A percentile compares a stretch with the other conserved stretches of the same genome.
Conservation (phyloP, 1,140 invertebrate species). For the Diorhabda elongata region DNA sequence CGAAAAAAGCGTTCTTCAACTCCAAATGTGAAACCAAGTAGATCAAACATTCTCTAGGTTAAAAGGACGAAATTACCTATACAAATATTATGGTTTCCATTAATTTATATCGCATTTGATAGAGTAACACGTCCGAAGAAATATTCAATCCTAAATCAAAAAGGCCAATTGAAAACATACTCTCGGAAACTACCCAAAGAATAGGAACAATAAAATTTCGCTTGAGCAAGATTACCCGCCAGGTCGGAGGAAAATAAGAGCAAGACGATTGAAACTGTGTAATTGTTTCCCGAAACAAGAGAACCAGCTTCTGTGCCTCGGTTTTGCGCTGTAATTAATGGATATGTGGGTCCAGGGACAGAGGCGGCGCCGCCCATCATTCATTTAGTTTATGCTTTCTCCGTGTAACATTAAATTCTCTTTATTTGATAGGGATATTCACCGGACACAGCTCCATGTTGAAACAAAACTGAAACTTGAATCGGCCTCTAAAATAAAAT, state of each 20-base stretch:
- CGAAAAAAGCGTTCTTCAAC: too few species aligned
- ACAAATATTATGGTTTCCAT: background rate
- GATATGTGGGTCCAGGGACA: conserved; percentile 1
- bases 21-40: too few species aligned
- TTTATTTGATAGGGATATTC: too few species aligned
- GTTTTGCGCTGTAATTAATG: conserved; percentile 1
- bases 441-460: too few species aligned
- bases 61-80: too few species aligned
- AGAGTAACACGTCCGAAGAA: background rate
- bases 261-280: conserved; percentile 1
- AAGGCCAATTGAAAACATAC: background rate
- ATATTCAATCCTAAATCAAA: background rate
- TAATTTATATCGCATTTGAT: background rate
- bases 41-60: too few species aligned
- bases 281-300: conserved; percentile 2
- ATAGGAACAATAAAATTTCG: background rate
- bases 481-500: too few species aligned
- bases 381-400: background rate
- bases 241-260: background rate
- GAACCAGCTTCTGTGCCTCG: background rate
- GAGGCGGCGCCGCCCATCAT: background rate
- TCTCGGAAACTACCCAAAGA: background rate
- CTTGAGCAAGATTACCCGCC: conserved; percentile 1
- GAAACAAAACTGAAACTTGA: too few species aligned
- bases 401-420: too few species aligned